A percentile compares a stretch with the other conserved stretches of the same genome.
These are phyloP conservation scores for Andrena dorsata DNA, from an alignment of 2,888 invertebrate genomes.

Conservation along the genomic window DNA sequence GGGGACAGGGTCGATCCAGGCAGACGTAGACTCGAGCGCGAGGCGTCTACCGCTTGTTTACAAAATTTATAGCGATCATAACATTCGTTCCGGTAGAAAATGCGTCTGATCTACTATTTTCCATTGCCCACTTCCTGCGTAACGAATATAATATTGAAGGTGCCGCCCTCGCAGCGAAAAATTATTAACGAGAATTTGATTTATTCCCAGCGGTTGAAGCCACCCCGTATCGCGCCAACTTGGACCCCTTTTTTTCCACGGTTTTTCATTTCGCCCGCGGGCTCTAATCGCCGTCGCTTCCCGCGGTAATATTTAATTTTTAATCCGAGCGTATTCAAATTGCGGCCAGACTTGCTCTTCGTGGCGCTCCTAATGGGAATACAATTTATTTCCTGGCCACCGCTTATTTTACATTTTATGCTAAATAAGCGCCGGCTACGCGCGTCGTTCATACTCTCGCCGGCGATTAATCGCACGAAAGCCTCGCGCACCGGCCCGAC, in stretches of 20 bases:
- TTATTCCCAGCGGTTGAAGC: conserved; percentile 49
- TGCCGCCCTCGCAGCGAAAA: conserved; percentile 6
- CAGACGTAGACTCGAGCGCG: no score
- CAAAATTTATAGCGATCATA: no score
- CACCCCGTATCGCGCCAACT: conserved; percentile 48
- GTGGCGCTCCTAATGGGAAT: conserved; percentile 82
- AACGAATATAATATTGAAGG: background rate
- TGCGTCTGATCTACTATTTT: no score
- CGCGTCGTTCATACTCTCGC: conserved; percentile 61
- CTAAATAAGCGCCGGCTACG: conserved; percentile 77
- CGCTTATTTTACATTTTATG: conserved; percentile 82
- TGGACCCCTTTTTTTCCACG: conserved; percentile 43
- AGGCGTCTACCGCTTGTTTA: no score
- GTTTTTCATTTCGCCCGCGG: conserved; percentile 68
- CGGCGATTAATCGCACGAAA: conserved; percentile 61
- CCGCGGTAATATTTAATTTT: conserved; percentile 83
- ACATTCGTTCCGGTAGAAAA: no score
- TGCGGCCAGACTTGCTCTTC: conserved; percentile 72
- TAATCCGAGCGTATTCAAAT: conserved; percentile 83
- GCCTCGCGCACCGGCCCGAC: conserved; percentile 7
- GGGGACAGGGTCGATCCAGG: no score
- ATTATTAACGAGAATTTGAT: conserved; percentile 74
- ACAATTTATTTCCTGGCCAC: conserved; percentile 82
- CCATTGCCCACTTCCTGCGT: no score
- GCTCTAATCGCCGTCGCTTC: conserved; percentile 77